phyloP scores from a whole-genome alignment of 37 sponge, comb jelly and placozoan species.

The Geodia barretti region DNA sequence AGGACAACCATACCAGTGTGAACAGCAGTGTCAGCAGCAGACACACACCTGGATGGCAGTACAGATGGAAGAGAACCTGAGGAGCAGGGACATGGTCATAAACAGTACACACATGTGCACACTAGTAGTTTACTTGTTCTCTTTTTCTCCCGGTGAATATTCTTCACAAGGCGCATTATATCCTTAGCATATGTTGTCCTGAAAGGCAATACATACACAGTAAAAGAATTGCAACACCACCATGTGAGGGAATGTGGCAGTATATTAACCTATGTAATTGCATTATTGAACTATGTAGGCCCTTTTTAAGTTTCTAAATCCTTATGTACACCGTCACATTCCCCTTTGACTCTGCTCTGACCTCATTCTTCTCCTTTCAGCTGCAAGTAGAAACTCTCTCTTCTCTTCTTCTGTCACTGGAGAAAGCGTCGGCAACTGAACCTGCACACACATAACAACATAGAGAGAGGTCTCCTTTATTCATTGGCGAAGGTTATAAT shows the following conservation, averaged over 20 bases:
- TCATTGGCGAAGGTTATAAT: no score
- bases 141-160: neutral
- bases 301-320: no score
- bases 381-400: constrained; percentile 44
- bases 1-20: neutral
- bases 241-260: no score
- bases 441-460: constrained; percentile 12
- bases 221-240: no score
- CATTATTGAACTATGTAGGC: no score
- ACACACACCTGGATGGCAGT: neutral
- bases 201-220: neutral
- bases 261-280: no score
- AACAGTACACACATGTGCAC: neutral
- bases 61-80: neutral
- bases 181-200: constrained; percentile 41
- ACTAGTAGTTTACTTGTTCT: neutral
- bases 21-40: neutral
- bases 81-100: neutral
- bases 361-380: constrained; percentile 59
- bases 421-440: constrained; percentile 32
- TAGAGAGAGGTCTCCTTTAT: no score
- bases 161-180: neutral
- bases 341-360: neutral
- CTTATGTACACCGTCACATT: no score
- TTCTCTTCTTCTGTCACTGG: constrained; percentile 28